Percentiles rank a stretch among this genome's conserved stretches.
phyloP scores from a whole-genome alignment of 2,888 invertebrate species.

The Chironomus tentans region DNA sequence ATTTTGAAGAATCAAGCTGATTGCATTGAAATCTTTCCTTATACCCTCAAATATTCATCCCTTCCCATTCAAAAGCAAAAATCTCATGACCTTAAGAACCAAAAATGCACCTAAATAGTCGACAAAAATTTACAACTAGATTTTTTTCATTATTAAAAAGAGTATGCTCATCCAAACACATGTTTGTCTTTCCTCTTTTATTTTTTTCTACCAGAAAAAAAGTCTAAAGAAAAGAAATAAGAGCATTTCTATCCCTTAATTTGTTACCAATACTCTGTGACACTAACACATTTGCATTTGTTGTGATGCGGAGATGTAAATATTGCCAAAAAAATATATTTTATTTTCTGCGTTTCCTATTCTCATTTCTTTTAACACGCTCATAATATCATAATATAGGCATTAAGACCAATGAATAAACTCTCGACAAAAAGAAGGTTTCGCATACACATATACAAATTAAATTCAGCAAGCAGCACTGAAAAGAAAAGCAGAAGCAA shows the following conservation, averaged over 20 bases:
- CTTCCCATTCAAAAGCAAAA: too few species aligned
- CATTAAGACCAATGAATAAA: conserved; percentile 21
- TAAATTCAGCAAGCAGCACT: background rate
- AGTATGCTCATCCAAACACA: conserved; percentile 16
- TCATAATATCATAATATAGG: background rate
- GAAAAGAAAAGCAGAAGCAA: conserved; percentile 6
- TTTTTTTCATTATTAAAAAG: background rate
- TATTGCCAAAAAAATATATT: conserved; percentile 20
- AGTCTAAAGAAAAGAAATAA: background rate
- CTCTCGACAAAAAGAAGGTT: conserved; percentile 15
- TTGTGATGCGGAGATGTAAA: background rate
- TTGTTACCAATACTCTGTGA: conserved; percentile 24
- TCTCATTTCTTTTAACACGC: conserved; percentile 7
- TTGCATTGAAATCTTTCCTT: too few species aligned
- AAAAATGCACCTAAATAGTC: too few species aligned
- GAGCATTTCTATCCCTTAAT: conserved; percentile 23
- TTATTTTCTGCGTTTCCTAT: conserved; percentile 22
- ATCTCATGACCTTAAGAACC: too few species aligned
- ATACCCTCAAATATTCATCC: too few species aligned
- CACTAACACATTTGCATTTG: background rate
- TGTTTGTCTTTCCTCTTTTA: conserved; percentile 22
- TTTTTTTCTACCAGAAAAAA: background rate
- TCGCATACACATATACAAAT: background rate
- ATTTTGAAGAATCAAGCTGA: too few species aligned
- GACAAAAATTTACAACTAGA: too few species aligned